Percentiles rank a stretch among this genome's conserved stretches.
Conservation (phyloP, 2,113 vertebrate species). For the Oryzias curvinotus region DNA sequence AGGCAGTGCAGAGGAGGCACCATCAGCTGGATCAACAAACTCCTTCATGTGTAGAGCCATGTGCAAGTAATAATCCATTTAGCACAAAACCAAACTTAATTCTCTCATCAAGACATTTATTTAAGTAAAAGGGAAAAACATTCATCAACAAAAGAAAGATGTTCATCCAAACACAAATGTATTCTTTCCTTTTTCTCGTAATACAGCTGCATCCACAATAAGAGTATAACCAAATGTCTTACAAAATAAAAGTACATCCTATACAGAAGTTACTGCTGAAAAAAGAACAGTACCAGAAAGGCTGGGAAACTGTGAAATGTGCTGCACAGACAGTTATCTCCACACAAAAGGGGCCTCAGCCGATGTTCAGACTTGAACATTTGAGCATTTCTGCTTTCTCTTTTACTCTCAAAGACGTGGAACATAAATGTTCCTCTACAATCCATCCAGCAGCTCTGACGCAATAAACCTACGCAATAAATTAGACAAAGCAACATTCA, state of each 20-base stretch:
- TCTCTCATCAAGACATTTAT: constrained; percentile 28
- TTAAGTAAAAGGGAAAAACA: constrained; percentile 19
- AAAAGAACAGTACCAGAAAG: constrained; percentile 1
- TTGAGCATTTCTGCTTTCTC: constrained; percentile 5
- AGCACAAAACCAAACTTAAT: neutral
- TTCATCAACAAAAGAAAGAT: constrained; percentile 2
- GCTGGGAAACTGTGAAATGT: constrained; percentile 1
- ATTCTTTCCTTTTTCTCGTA: neutral
- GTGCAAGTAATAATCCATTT: neutral
- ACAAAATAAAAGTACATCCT: neutral
- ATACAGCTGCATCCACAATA: neutral
- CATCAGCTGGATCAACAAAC: constrained; percentile 15
- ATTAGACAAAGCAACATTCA: constrained; percentile 45
- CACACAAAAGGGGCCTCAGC: constrained; percentile 2
- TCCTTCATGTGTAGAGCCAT: neutral
- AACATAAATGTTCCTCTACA: constrained; percentile 40
- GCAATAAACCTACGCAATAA: constrained; percentile 68
- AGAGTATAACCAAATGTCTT: neutral
- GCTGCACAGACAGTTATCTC: neutral
- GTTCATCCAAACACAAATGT: constrained; percentile 16
- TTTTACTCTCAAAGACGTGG: constrained; percentile 14
- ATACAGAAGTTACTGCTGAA: neutral
- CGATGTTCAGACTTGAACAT: constrained; percentile 7
- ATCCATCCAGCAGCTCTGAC: constrained; percentile 19
- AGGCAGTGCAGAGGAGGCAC: neutral